Conservation (phyloP, 2,888 invertebrate species). For the Girardia tigrina region DNA sequence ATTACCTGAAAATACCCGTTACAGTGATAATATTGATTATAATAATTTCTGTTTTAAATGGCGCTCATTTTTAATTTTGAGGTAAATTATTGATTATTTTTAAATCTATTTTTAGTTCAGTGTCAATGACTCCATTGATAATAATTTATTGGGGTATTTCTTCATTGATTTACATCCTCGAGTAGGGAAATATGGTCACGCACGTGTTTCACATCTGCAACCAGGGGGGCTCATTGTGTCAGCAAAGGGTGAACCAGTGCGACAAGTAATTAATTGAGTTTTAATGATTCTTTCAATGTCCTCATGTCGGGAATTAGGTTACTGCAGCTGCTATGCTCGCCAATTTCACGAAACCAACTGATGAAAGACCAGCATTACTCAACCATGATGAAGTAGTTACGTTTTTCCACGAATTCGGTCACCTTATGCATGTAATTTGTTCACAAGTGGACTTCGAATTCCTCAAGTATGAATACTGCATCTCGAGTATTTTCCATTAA, state of each 20-base stretch:
- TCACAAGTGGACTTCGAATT: constrained; percentile 45
- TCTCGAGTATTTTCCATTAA: neutral
- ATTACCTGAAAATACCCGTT: too few relatives aligned
- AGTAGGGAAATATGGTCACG: constrained; percentile 54
- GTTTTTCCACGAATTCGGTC: constrained; percentile 55
- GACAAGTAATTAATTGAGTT: neutral
- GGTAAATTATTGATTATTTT: neutral
- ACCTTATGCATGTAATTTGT: constrained; percentile 54
- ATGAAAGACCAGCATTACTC: constrained; percentile 51
- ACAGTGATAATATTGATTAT: too few relatives aligned
- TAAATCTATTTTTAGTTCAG: constrained; percentile 43
- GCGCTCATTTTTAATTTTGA: neutral
- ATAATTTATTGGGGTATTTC: constrained; percentile 51
- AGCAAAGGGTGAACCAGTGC: constrained; percentile 17
- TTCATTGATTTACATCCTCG: constrained; percentile 53
- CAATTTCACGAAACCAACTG: constrained; percentile 53
- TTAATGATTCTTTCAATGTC: constrained; percentile 40
- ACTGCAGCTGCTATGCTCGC: constrained; percentile 53
- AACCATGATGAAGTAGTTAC: constrained; percentile 53
- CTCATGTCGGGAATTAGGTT: constrained; percentile 42
- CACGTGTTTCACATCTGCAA: constrained; percentile 51
- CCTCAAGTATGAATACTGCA: neutral
- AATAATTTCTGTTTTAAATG: too few relatives aligned
- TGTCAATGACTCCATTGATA: constrained; percentile 48
- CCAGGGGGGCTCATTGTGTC: constrained; percentile 39